A percentile compares a stretch with the other conserved stretches of the same genome.
Evolutionary conservation across 2,888 invertebrate species (phyloP).

Genomic region (Rhodophaea formosa): DNA sequence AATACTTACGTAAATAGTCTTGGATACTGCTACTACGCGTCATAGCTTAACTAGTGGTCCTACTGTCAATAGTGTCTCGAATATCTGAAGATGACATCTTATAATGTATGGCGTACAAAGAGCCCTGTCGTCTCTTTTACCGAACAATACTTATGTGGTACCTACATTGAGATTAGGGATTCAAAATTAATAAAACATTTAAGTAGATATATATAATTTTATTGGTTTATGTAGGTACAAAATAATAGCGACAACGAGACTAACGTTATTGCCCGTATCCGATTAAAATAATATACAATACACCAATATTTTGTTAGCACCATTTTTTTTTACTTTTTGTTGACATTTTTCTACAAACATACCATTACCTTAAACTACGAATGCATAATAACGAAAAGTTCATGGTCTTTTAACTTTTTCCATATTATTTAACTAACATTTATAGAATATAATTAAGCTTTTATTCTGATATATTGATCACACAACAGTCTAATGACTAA

Average conservation of each 20-base stretch:
- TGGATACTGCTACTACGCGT: too few species aligned
- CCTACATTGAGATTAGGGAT: background rate
- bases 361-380: slow-evolving; percentile 73
- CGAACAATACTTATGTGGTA: too few species aligned
- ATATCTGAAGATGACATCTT: too few species aligned
- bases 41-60: too few species aligned
- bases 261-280: slow-evolving; percentile 64
- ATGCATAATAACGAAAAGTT: slow-evolving; percentile 64
- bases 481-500: slow-evolving; percentile 56
- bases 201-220: slow-evolving; percentile 56
- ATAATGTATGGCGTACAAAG: too few species aligned
- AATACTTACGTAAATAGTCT: too few species aligned
- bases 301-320: slow-evolving; percentile 78
- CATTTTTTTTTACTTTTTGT: slow-evolving; percentile 62
- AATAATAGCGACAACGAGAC: slow-evolving; percentile 70
- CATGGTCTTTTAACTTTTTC: slow-evolving; percentile 63
- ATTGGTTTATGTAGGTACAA: slow-evolving; percentile 73
- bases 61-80: too few species aligned
- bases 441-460: slow-evolving; percentile 46
- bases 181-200: slow-evolving; percentile 34
- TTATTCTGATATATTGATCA: slow-evolving; percentile 55
- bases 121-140: too few species aligned
- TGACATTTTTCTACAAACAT: slow-evolving; percentile 65
- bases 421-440: slow-evolving; percentile 51
- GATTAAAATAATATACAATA: slow-evolving; percentile 64